Percentiles rank a stretch among this genome's conserved stretches.
These are phyloP conservation scores for Megalurothrips usitatus DNA, from an alignment of 2,888 invertebrate genomes.

Conservation along the genomic window DNA sequence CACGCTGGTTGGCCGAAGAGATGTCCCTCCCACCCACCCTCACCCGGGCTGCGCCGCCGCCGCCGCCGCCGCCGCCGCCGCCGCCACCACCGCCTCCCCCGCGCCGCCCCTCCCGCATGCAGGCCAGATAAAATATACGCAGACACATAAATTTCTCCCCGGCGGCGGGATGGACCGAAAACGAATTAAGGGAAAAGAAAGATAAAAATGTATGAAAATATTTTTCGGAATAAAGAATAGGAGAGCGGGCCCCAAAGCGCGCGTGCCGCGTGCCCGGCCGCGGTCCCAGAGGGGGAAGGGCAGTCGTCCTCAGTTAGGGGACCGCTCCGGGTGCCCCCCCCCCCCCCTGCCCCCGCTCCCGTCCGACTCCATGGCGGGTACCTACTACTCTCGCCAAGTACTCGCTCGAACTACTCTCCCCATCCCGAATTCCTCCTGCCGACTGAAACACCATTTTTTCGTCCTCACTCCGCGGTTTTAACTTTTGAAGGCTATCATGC, in stretches of 20 bases:
- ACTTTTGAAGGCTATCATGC: no score
- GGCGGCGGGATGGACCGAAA: conserved; percentile 23
- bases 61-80: background rate
- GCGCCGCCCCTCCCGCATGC: background rate
- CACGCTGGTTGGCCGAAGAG: no score
- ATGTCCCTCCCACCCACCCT: background rate
- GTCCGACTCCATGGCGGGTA: no score
- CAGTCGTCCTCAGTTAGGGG: no score
- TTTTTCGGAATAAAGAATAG: conserved; percentile 14
- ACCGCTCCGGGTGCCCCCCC: no score
- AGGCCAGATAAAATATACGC: conserved; percentile 25
- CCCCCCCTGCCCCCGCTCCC: no score
- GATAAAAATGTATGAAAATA: conserved; percentile 15
- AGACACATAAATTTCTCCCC: conserved; percentile 23
- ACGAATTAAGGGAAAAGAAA: conserved; percentile 21
- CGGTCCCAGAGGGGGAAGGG: background rate
- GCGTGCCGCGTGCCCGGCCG: background rate
- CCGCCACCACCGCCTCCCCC: background rate
- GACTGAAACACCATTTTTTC: no score
- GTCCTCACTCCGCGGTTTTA: no score
- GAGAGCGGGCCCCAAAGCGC: background rate
- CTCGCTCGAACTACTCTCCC: no score
- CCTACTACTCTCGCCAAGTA: no score
- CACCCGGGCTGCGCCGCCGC: background rate
- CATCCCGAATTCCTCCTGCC: no score